A percentile compares a stretch with the other conserved stretches of the same genome.
Conservation (phyloP, 2,113 vertebrate genomes). For the Sinosuthora webbiana region DNA sequence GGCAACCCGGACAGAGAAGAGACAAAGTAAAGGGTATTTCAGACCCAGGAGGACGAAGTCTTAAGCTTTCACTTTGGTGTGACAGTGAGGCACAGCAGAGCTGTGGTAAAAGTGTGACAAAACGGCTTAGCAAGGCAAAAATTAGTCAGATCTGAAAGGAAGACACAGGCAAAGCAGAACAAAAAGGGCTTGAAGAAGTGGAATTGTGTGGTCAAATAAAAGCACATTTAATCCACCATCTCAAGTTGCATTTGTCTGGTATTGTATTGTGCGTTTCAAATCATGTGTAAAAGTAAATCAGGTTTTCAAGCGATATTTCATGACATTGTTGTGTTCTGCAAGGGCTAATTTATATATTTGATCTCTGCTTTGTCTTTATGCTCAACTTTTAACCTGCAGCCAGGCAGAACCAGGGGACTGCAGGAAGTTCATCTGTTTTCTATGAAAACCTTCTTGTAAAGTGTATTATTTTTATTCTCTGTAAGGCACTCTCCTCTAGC, state of each 20-base stretch:
- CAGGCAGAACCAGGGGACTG: not conserved
- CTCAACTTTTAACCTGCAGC: not conserved
- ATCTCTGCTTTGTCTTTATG: not conserved
- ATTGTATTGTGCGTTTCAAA: not conserved
- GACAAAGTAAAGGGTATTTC: not conserved
- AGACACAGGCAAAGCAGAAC: not conserved
- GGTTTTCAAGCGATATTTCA: not conserved
- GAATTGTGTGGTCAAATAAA: not conserved
- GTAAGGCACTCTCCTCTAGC: conserved; percentile 61
- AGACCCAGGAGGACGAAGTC: not conserved
- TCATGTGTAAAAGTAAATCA: not conserved
- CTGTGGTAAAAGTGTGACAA: not conserved
- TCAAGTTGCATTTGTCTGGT: not conserved
- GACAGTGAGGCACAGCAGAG: not conserved
- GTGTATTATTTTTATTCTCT: conserved; percentile 81
- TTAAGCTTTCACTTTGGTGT: not conserved
- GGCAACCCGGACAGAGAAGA: not conserved
- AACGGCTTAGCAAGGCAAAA: not conserved
- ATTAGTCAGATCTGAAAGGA: not conserved
- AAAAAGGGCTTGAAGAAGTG: not conserved
- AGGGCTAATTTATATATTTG: not conserved
- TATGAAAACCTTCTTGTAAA: conserved; percentile 71
- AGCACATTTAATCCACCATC: not conserved
- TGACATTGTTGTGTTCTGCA: not conserved
- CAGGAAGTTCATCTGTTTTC: conserved; percentile 60